Percentiles rank a stretch among this genome's conserved stretches.
Conservation (phyloP, 1,140 invertebrate genomes). For the Drosophila ficusphila region DNA sequence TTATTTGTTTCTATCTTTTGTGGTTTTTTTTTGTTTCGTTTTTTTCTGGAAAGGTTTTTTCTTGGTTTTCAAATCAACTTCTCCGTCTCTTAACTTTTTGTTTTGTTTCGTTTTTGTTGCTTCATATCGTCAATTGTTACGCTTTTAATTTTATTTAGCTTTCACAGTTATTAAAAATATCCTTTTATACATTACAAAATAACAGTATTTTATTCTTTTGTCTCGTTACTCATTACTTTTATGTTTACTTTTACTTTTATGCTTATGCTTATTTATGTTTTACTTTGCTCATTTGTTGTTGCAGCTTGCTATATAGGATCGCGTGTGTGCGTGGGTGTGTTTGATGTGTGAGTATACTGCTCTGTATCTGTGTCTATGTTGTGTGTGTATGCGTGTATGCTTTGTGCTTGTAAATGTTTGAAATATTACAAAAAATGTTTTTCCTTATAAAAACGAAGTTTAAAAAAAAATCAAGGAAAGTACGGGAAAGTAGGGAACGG, state of each 20-base stretch:
- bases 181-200: conserved; percentile 84
- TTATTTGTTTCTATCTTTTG: conserved; percentile 65
- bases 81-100: conserved; percentile 19
- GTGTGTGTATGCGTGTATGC: conserved; percentile 54
- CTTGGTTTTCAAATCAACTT: conserved; percentile 46
- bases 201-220: conserved; percentile 82
- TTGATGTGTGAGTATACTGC: conserved; percentile 40
- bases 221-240: conserved; percentile 51
- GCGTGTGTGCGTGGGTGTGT: conserved; percentile 47
- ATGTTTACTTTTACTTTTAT: conserved; percentile 45
- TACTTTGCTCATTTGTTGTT: conserved; percentile 77
- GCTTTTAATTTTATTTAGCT: conserved; percentile 84
- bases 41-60: conserved; percentile 73
- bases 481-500: background rate
- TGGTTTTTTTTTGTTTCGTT: conserved; percentile 35
- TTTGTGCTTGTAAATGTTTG: conserved; percentile 71
- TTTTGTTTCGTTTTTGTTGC: conserved; percentile 54
- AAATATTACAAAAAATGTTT: conserved; percentile 42
- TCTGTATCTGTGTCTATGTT: conserved; percentile 31
- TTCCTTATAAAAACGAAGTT: conserved; percentile 15
- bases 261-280: conserved; percentile 76
- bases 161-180: conserved; percentile 84
- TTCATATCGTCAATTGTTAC: conserved; percentile 67
- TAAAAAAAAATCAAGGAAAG: conserved; percentile 16
- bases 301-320: conserved; percentile 71